phyloP scores from a whole-genome alignment of 2,888 invertebrate genomes.

The Phyto melanocephala region DNA sequence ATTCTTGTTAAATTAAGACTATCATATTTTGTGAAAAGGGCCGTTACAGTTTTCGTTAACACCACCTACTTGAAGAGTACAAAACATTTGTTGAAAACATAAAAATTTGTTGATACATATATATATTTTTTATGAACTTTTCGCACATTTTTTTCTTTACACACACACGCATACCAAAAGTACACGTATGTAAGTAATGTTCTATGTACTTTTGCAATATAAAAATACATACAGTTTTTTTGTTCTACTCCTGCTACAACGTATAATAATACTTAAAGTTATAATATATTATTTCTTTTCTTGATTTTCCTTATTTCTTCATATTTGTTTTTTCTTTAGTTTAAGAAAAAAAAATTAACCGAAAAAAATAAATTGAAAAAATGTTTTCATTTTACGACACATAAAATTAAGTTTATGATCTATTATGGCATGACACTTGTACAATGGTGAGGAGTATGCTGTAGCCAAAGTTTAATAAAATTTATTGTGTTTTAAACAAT shows the following conservation, averaged over 20 bases:
- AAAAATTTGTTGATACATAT: constrained; percentile 35
- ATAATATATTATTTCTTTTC: background rate
- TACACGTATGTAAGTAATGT: background rate
- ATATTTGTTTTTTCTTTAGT: background rate
- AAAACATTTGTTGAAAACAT: constrained; percentile 41
- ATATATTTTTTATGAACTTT: constrained; percentile 26
- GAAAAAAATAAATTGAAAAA: constrained; percentile 12
- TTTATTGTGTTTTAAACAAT: constrained; percentile 16
- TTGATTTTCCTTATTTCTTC: background rate
- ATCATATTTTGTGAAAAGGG: too few species aligned
- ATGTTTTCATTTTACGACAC: constrained; percentile 27
- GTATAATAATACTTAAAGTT: background rate
- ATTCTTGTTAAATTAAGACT: too few species aligned
- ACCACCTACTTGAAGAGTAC: constrained; percentile 33
- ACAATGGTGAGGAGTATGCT: too few species aligned
- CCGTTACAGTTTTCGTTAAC: too few species aligned
- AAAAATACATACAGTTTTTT: background rate
- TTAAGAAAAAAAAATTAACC: background rate
- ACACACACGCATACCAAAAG: background rate
- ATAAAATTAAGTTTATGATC: constrained; percentile 50
- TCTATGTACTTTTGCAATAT: background rate
- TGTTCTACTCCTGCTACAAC: background rate
- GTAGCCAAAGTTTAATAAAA: constrained; percentile 7
- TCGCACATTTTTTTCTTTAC: constrained; percentile 20
- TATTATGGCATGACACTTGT: background rate